Conservation (phyloP, 1,140 invertebrate species). For the Idris sp. region DNA sequence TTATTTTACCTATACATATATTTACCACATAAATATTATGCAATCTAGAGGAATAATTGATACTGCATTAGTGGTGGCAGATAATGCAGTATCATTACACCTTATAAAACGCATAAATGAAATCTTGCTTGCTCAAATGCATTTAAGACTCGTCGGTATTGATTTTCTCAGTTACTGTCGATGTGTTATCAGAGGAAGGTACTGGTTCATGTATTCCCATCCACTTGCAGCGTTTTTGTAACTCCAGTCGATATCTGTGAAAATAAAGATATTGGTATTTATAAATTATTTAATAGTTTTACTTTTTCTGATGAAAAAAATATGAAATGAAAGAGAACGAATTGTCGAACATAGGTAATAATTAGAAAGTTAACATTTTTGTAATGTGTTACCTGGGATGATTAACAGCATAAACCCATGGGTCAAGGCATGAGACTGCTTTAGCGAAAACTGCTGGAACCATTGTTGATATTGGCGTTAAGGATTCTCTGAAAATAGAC, state of each 20-base stretch:
- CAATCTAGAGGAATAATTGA: slow-evolving; percentile 7
- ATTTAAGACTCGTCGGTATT: slow-evolving; percentile 72
- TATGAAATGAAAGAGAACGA: no score
- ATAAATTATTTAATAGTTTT: no score
- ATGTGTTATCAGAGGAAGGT: slow-evolving; percentile 60
- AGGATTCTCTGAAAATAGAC: slow-evolving; percentile 74
- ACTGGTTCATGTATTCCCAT: slow-evolving; percentile 82
- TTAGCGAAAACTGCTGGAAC: slow-evolving; percentile 85
- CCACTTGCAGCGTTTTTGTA: slow-evolving; percentile 85
- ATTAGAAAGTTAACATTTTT: no score
- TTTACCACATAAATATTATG: no score
- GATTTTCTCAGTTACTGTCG: slow-evolving; percentile 71
- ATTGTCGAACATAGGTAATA: no score
- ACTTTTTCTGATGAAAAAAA: no score
- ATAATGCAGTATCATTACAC: slow-evolving; percentile 44
- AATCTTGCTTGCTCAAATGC: slow-evolving; percentile 9
- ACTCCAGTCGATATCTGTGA: slow-evolving; percentile 79
- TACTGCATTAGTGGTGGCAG: slow-evolving; percentile 62
- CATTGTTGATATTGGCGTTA: slow-evolving; percentile 86
- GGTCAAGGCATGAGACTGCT: slow-evolving; percentile 86
- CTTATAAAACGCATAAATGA: slow-evolving; percentile 13
- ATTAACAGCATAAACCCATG: slow-evolving; percentile 88
- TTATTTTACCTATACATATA: no score
- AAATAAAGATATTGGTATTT: no score
- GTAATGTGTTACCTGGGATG: slow-evolving; percentile 90